Evolutionary conservation across 2,888 invertebrate genomes (phyloP).

Genomic region (Poecilobothrus nobilitatus): DNA sequence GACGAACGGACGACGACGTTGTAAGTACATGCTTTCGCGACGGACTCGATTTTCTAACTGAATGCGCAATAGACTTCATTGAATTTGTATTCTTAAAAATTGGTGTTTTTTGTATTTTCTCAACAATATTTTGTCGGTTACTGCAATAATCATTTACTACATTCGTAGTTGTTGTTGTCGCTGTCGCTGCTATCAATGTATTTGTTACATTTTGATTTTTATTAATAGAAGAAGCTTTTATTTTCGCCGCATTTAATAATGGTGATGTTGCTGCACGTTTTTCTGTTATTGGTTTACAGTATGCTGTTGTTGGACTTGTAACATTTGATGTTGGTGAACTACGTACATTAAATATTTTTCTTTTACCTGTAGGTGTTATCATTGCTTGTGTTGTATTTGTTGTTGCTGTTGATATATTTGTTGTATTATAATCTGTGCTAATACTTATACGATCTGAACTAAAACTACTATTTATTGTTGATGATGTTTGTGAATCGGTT

Average conservation of each 20-base stretch:
- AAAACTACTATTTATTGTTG: slow-evolving; percentile 33
- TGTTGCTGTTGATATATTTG: slow-evolving; percentile 21
- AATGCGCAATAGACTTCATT: slow-evolving; percentile 14
- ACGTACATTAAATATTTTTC: slow-evolving; percentile 10
- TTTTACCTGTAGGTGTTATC: slow-evolving; percentile 7
- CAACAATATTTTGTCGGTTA: slow-evolving; percentile 15
- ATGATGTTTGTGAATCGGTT: slow-evolving; percentile 34
- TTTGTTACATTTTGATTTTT: slow-evolving; percentile 17
- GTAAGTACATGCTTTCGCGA: slow-evolving; percentile 34
- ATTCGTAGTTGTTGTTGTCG: slow-evolving; percentile 23
- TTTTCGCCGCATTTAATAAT: slow-evolving; percentile 8
- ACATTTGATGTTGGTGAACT: slow-evolving; percentile 5
- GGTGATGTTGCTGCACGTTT: background rate
- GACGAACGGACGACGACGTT: slow-evolving; percentile 25
- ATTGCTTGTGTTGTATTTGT: background rate
- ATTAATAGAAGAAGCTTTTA: slow-evolving; percentile 10
- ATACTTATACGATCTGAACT: slow-evolving; percentile 32
- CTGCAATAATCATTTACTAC: slow-evolving; percentile 7
- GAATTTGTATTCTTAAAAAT: slow-evolving; percentile 23
- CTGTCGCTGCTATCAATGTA: slow-evolving; percentile 11
- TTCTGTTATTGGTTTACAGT: slow-evolving; percentile 20
- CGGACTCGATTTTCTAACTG: slow-evolving; percentile 36
- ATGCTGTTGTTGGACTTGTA: slow-evolving; percentile 10
- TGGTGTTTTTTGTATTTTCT: slow-evolving; percentile 18
- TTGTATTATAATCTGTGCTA: slow-evolving; percentile 29